Evolutionary conservation across 2,113 vertebrate species (phyloP).

Genomic region (Australoheros scitulus): DNA sequence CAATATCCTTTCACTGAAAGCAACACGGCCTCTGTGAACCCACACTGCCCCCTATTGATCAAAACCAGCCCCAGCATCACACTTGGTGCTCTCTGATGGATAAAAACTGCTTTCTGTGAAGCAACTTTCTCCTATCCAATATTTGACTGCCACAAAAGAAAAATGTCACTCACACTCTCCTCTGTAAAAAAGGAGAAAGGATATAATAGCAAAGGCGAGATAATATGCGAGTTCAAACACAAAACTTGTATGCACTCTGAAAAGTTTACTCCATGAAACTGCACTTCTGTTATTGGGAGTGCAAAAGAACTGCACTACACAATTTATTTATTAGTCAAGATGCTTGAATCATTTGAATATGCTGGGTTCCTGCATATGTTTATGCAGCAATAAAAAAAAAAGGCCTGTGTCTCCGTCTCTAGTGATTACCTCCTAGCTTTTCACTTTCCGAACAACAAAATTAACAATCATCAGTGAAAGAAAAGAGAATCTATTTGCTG

Average conservation of each 20-base stretch:
- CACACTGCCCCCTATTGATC: constrained; percentile 72
- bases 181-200: not conserved
- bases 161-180: not conserved
- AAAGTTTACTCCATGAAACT: not conserved
- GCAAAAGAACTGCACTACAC: not conserved
- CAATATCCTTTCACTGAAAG: constrained; percentile 12
- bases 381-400: not conserved
- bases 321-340: constrained; percentile 18
- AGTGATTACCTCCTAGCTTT: not conserved
- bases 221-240: constrained; percentile 12
- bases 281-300: not conserved
- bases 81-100: not conserved
- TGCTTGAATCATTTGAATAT: not conserved
- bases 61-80: not conserved
- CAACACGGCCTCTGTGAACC: constrained; percentile 14
- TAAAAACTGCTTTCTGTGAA: not conserved
- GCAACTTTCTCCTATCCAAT: not conserved
- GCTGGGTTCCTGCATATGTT: not conserved
- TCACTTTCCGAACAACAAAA: not conserved
- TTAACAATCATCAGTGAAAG: not conserved
- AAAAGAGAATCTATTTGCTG: not conserved
- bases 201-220: not conserved
- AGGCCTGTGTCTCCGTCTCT: not conserved
- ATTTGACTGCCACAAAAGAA: not conserved
- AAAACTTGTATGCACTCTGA: not conserved